Evolutionary conservation across 2,113 vertebrate genomes (phyloP).

Genomic region (Sorex araneus): DNA sequence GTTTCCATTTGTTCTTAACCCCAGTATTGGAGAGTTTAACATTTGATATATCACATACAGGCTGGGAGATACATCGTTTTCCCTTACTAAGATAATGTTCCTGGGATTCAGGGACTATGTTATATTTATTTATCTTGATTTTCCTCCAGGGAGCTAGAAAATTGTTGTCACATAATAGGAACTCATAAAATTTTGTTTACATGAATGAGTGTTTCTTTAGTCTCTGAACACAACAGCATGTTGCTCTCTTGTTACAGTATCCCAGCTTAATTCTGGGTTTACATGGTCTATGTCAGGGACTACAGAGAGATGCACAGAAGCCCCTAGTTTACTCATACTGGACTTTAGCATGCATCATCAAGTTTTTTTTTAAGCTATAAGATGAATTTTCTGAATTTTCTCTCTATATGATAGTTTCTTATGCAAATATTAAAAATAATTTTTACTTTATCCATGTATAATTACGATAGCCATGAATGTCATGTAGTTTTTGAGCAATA

Average conservation of each 20-base stretch:
- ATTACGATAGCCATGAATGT: too few relatives aligned
- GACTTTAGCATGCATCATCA: neutral
- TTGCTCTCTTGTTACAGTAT: neutral
- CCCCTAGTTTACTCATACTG: neutral
- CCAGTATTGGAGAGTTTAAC: neutral
- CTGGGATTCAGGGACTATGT: neutral
- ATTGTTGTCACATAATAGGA: neutral
- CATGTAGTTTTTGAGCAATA: neutral
- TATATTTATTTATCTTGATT: neutral
- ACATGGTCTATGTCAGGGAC: neutral
- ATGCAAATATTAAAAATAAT: slow-evolving; percentile 30
- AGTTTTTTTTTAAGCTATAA: neutral
- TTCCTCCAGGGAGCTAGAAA: neutral
- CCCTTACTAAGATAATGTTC: neutral
- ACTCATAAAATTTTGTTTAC: neutral
- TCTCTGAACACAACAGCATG: neutral
- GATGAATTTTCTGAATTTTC: slow-evolving; percentile 54
- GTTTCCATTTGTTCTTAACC: neutral
- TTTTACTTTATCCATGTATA: slow-evolving; percentile 35
- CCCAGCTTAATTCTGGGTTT: neutral
- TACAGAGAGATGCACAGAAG: neutral
- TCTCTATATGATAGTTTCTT: slow-evolving; percentile 45
- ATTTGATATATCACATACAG: accelerated
- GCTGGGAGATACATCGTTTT: neutral
- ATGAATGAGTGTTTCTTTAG: neutral